These are phyloP conservation scores for Xestia c-nigrum DNA, from an alignment of 2,888 invertebrate species.

Conservation along the genomic window DNA sequence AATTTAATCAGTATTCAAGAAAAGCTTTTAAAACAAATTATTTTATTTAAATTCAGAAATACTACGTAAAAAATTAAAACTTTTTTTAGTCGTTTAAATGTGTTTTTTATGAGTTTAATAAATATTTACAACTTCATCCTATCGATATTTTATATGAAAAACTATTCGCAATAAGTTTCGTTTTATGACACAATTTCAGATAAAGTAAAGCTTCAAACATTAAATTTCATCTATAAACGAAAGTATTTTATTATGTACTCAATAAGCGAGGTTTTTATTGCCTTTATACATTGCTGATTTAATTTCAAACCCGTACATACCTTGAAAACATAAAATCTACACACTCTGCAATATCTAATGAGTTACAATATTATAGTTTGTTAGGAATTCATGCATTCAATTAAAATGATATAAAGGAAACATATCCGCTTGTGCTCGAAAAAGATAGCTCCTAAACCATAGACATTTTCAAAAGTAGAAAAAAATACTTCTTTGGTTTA, in stretches of 20 bases:
- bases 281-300: background rate
- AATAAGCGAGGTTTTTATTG: background rate
- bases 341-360: background rate
- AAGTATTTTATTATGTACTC: constrained; percentile 28
- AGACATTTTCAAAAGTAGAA: constrained; percentile 49
- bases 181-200: constrained; percentile 35
- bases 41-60: background rate
- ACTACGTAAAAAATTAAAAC: background rate
- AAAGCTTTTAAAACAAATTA: background rate
- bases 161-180: constrained; percentile 37
- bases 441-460: constrained; percentile 41
- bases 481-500: constrained; percentile 65
- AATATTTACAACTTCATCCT: constrained; percentile 57
- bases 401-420: constrained; percentile 54
- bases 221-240: constrained; percentile 5
- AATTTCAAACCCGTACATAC: background rate
- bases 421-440: constrained; percentile 59
- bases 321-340: background rate
- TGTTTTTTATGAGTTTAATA: constrained; percentile 34
- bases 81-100: constrained; percentile 10
- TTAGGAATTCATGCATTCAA: constrained; percentile 14
- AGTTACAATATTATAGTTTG: constrained; percentile 2
- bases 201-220: constrained; percentile 28
- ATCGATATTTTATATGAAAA: constrained; percentile 24
- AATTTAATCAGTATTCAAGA: background rate